Conservation (phyloP, 2,113 vertebrate species). For the Pelodiscus sinensis region DNA sequence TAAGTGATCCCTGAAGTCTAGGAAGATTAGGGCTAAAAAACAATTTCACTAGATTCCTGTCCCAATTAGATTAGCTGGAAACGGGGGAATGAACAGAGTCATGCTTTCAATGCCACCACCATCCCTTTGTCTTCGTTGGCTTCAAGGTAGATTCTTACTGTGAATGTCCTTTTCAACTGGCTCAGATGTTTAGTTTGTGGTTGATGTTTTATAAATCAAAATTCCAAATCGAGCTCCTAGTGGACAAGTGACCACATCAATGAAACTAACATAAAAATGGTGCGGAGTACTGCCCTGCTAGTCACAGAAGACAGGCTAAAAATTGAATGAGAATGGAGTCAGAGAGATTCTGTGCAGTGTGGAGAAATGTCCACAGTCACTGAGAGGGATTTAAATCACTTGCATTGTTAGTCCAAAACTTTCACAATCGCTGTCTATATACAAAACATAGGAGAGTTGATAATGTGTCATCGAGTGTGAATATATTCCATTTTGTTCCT, state of each 20-base stretch:
- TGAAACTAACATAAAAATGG: background rate
- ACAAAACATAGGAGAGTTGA: background rate
- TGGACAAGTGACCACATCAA: background rate
- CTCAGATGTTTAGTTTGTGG: background rate
- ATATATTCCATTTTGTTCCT: background rate
- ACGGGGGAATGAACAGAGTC: too few relatives aligned
- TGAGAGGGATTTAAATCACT: background rate
- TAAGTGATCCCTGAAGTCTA: background rate
- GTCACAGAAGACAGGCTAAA: background rate
- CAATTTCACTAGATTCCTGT: too few relatives aligned
- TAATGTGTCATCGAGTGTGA: background rate
- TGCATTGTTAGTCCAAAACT: background rate
- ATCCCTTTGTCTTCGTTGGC: too few relatives aligned
- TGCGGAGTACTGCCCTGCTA: too few relatives aligned
- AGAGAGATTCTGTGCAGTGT: background rate
- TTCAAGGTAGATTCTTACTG: too few relatives aligned
- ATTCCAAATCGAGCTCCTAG: background rate
- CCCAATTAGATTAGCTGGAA: too few relatives aligned
- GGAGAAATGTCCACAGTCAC: background rate
- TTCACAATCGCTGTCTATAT: background rate
- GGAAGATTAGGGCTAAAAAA: background rate
- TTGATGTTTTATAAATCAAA: background rate
- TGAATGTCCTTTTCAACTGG: background rate
- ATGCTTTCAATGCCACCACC: too few relatives aligned
- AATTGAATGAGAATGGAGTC: background rate